Conservation (phyloP, 2,888 invertebrate species). For the Tipula confusa region DNA sequence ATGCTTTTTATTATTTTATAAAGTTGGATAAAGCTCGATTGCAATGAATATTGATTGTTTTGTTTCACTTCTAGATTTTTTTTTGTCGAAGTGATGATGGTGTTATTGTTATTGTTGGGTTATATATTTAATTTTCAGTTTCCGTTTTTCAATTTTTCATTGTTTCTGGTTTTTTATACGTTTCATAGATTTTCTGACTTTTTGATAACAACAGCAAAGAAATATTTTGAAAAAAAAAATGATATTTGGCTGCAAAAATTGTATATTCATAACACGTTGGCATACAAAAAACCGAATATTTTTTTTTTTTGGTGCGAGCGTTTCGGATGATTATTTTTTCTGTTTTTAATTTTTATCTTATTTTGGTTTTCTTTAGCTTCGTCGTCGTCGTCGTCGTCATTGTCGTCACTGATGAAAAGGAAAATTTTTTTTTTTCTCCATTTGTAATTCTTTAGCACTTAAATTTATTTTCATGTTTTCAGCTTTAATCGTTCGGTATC, state of each 20-base stretch:
- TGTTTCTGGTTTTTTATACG: background rate
- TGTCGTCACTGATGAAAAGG: background rate
- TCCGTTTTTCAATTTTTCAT: conserved; percentile 17
- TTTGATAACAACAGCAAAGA: background rate
- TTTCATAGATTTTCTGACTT: background rate
- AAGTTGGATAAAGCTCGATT: background rate
- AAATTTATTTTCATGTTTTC: background rate
- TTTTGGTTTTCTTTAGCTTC: background rate
- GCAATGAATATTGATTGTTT: background rate
- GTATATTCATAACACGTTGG: background rate
- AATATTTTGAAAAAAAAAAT: background rate
- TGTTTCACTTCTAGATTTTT: background rate
- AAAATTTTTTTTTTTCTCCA: background rate
- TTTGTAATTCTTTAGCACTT: background rate
- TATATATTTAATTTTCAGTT: background rate
- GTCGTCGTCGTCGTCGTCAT: background rate
- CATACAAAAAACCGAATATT: background rate
- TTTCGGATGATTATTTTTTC: background rate
- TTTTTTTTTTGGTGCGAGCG: background rate
- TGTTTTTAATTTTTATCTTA: conserved; percentile 16
- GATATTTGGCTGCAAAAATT: background rate
- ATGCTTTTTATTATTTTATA: too few relatives aligned
- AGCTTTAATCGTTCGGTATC: background rate
- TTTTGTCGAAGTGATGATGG: background rate
- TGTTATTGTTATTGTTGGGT: background rate